Conservation (phyloP, 1,140 invertebrate species). For the Micrasema minimum region DNA sequence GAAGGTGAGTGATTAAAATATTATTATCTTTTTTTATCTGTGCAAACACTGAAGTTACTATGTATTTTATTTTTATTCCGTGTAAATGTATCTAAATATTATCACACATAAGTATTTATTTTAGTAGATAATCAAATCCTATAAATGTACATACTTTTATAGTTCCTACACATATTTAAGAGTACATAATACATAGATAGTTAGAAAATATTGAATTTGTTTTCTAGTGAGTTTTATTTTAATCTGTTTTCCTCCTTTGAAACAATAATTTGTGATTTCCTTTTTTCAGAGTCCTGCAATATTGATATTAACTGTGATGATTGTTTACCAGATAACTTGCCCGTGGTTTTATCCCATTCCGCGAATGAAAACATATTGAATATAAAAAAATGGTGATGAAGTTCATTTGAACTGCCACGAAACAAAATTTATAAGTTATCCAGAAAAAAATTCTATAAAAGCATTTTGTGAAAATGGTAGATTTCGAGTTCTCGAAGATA, state of each 20-base stretch:
- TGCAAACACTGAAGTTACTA: not conserved
- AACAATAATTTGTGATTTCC: not conserved
- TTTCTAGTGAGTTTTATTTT: no score
- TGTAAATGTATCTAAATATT: no score
- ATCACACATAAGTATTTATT: no score
- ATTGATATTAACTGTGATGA: conserved; percentile 61
- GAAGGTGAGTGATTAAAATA: conserved; percentile 29
- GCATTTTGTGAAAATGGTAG: conserved; percentile 58
- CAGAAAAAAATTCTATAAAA: conserved; percentile 53
- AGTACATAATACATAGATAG: no score
- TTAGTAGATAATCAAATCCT: no score
- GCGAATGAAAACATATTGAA: conserved; percentile 53
- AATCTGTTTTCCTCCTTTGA: no score
- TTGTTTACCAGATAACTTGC: conserved; percentile 62
- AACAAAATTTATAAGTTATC: conserved; percentile 58
- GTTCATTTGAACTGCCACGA: conserved; percentile 58
- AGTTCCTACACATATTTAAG: no score
- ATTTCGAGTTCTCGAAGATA: conserved; percentile 55
- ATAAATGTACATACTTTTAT: no score
- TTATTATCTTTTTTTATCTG: not conserved
- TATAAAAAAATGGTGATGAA: conserved; percentile 56
- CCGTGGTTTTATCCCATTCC: conserved; percentile 60
- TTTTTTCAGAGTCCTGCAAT: conserved; percentile 56
- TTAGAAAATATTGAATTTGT: no score
- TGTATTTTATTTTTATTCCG: not conserved